Conservation (phyloP, 2,888 invertebrate species). For the Sphecodes monilicornis region DNA sequence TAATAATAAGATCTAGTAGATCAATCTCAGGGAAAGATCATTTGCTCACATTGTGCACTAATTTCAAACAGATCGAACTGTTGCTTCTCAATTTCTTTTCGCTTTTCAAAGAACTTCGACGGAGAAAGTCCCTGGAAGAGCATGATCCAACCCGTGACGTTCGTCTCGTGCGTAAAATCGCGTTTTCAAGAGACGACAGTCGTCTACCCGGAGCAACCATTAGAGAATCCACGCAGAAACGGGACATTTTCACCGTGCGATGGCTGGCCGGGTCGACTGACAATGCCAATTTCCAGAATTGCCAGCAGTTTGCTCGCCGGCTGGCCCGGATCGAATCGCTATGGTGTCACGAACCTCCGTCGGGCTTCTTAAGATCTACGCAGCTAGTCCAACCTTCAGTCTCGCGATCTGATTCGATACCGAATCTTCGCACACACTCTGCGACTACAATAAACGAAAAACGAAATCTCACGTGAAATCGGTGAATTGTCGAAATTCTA, state of each 20-base stretch:
- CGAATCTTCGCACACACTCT: not conserved
- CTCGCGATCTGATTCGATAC: constrained; percentile 15
- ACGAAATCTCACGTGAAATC: not conserved
- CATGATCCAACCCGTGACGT: not conserved
- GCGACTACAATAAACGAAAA: not conserved
- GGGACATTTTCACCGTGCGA: constrained; percentile 43
- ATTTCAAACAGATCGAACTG: not conserved
- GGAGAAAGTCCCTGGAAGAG: not conserved
- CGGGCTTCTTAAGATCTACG: constrained; percentile 41
- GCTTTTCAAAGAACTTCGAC: not conserved
- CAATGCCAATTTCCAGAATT: constrained; percentile 70
- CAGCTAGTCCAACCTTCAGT: constrained; percentile 31
- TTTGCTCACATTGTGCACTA: no score
- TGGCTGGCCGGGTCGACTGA: constrained; percentile 78
- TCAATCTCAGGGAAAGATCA: not conserved
- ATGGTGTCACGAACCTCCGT: constrained; percentile 40
- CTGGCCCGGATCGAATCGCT: constrained; percentile 48
- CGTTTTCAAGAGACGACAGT: not conserved
- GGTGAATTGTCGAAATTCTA: not conserved
- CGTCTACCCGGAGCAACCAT: not conserved
- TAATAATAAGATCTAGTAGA: not conserved
- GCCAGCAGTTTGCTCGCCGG: constrained; percentile 54
- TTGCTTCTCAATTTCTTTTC: not conserved
- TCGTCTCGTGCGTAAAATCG: constrained; percentile 23
- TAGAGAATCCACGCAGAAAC: not conserved